Evolutionary conservation across 2,888 invertebrate genomes (phyloP), one percentile per base, ranked within the genome.

Genomic region (Brachyopa scutellaris): DNA sequence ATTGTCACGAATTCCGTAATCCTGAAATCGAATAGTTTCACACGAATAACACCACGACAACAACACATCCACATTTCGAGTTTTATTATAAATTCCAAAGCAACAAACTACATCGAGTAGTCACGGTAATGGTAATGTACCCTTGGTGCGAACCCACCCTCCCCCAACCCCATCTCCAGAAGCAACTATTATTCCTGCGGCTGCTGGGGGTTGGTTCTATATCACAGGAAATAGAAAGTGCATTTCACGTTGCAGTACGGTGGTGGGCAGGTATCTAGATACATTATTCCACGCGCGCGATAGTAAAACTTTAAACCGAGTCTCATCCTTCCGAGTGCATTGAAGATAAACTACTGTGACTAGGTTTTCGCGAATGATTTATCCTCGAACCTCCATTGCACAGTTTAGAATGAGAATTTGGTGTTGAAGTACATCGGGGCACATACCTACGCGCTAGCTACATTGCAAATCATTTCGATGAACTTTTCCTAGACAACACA

Each of bases 1-100:
- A 82, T 77, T 72, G 82, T 82, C 82, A 82, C 82, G 82, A 82
- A 82, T 82, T 82, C 76, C 70, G 45, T 77, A 82, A 82, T 82
- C 82, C 82, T 19, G 51, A 64, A 82, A 70, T 76, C 53, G 82
- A 82, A 82, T 82, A 82, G 82, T 82, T 82, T 82, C 70, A 76
- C 82, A 82, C 82, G 82, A 76, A 82, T 77, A 66, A 59, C 59
- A 70, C 23, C 15, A 47, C 62, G 61, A 70, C 57, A 38, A 21
- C 17, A 11, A 42, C 76, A 64, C 76, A 70, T 69, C 29, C 62
- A 36, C 45, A 45, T 42, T 67, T 79, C 17, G 40, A 57, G 19
- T 80, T 62, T 80, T 57, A 61, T 73, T 55, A 73, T 62, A 55
- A 72, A 62, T 72, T 62, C 62, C 62, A 72, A 53, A 62, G 72